Evolutionary conservation across 2,888 invertebrate species (phyloP), one percentile per base, ranked within the genome.

Genomic region (Andrena marginata): DNA sequence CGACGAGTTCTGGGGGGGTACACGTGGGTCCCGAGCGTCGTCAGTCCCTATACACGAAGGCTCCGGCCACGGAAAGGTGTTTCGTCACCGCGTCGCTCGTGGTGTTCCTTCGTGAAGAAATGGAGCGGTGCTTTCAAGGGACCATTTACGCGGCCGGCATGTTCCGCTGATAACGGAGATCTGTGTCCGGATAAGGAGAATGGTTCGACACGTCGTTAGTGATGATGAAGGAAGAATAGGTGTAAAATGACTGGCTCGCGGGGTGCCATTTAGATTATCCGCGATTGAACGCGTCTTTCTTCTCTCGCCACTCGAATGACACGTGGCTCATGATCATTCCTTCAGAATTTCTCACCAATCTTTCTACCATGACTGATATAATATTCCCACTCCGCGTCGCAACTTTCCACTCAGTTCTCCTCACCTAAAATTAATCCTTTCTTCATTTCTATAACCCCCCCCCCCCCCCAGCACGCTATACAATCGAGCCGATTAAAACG

Each of bases 71-170:
- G 23, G 2, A 67, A 67, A 60, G 49, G 16, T 63, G 70, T 70
- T 60, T 70, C 70, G 60, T 70, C 60, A 60, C 48, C 60, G 48
- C 16, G 60, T 26, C 13, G 42, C 23, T 54, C 7, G 3, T 16
- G 42, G 42, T 16, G 42, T 16, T 5, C 4, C 42, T 42, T 42
- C 42, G 42, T 5, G 16, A 42, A 16, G 42, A 42, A 42, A 13
- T 4, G 23, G 56, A 56, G 20, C 56, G 10, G 23, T 4, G 26
- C 56, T 13, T 13, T 26, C 56, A 56, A 10, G 8, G 23, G 51
- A 7, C 51, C n/a, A 10, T 20, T 4, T 13, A 13, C 23, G 20
- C 56, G 56, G 4, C 8, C 8, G 20, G 20, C 6, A 1, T 54
- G 54, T 23, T 26, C 26, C 23, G 4, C 10, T 26, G 56, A 51